A percentile compares a stretch with the other conserved stretches of the same genome.
Evolutionary conservation across 2,888 invertebrate species (phyloP).

Genomic region (Caenorhabditis zanzibari): DNA sequence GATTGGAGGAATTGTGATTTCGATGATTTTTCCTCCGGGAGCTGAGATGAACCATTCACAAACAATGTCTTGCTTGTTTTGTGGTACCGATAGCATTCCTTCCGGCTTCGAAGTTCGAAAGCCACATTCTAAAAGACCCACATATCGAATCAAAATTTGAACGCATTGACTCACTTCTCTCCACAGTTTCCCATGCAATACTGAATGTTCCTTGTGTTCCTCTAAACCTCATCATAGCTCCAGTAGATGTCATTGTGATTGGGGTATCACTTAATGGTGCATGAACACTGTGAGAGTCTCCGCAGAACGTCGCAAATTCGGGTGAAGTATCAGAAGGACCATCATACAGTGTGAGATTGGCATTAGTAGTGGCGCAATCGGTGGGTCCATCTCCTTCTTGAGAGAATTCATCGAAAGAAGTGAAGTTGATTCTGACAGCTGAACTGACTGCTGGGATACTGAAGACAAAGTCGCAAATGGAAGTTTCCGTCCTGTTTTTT

Average conservation of each 20-base stretch:
- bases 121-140: slow-evolving; percentile 64
- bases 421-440: slow-evolving; percentile 70
- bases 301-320: slow-evolving; percentile 71
- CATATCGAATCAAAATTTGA: too few species aligned
- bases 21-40: slow-evolving; percentile 69
- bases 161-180: slow-evolving; percentile 46
- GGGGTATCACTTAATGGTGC: slow-evolving; percentile 62
- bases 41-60: slow-evolving; percentile 74
- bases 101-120: slow-evolving; percentile 66
- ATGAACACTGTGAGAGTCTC: slow-evolving; percentile 56
- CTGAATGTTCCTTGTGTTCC: slow-evolving; percentile 67
- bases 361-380: slow-evolving; percentile 66
- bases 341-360: slow-evolving; percentile 71
- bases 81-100: slow-evolving; percentile 65
- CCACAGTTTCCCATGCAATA: slow-evolving; percentile 64
- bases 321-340: slow-evolving; percentile 63
- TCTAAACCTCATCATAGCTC: slow-evolving; percentile 68
- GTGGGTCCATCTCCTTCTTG: slow-evolving; percentile 54
- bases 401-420: slow-evolving; percentile 63
- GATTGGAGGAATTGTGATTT: slow-evolving; percentile 73
- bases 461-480: slow-evolving; percentile 54
- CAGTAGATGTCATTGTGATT: slow-evolving; percentile 70
- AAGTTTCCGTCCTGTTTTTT: slow-evolving; percentile 2
- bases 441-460: slow-evolving; percentile 49
- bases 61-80: slow-evolving; percentile 65